phyloP scores from a whole-genome alignment of 2,888 invertebrate species.

The Drosophila eohydei region DNA sequence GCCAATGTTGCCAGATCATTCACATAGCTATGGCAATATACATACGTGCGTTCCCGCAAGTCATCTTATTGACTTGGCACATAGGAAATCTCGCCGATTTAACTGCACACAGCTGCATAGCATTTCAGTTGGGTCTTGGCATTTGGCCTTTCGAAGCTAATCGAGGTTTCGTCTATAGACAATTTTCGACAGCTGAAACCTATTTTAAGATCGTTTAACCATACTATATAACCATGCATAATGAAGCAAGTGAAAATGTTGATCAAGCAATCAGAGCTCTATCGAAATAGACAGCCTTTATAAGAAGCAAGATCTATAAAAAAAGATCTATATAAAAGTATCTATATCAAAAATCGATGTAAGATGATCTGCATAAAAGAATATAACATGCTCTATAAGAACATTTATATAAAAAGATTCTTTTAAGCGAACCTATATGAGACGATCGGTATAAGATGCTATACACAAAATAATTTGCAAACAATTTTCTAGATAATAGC shows the following conservation, averaged over 20 bases:
- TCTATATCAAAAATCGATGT: not conserved
- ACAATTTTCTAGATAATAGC: too few species aligned
- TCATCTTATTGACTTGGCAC: constrained; percentile 20
- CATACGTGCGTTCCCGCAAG: constrained; percentile 18
- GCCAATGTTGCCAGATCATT: constrained; percentile 12
- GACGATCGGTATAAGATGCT: not conserved
- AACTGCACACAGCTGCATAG: not conserved
- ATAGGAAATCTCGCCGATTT: not conserved
- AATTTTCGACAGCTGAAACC: not conserved
- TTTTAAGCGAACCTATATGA: not conserved
- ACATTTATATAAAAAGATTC: not conserved
- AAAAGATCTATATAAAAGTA: not conserved
- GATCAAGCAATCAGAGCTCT: too few species aligned
- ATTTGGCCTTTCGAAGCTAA: not conserved
- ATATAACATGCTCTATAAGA: not conserved
- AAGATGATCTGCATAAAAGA: not conserved
- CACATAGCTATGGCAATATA: constrained; percentile 13
- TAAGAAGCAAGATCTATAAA: not conserved
- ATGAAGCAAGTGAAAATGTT: too few species aligned
- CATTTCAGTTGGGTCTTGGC: not conserved
- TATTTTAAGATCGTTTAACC: not conserved
- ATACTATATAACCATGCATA: too few species aligned
- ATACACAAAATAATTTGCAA: too few species aligned
- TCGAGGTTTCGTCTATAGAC: not conserved
- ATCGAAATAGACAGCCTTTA: too few species aligned